Conservation (phyloP, 2,888 invertebrate species). For the Platycheirus rosarum region DNA sequence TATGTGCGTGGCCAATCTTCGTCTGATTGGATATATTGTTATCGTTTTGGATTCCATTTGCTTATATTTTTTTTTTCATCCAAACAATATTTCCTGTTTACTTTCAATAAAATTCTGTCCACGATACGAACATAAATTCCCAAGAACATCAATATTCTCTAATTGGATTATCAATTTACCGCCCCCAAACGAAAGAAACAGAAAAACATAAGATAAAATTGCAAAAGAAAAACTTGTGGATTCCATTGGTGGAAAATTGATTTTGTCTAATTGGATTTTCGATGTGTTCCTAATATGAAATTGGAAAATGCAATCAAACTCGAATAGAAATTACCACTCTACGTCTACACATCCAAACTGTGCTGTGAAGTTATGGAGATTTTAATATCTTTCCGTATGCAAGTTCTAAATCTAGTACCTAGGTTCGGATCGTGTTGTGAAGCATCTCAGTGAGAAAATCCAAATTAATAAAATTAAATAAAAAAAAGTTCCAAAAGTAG, state of each 20-base stretch:
- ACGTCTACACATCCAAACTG: background rate
- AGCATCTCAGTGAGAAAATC: constrained; percentile 7
- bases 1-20: constrained; percentile 62
- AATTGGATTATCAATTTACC: constrained; percentile 61
- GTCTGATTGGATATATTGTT: constrained; percentile 58
- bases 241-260: constrained; percentile 57
- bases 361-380: background rate
- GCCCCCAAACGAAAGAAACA: constrained; percentile 37
- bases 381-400: constrained; percentile 12
- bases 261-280: constrained; percentile 67
- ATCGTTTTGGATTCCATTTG: constrained; percentile 46
- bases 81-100: constrained; percentile 57
- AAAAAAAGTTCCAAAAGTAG: constrained; percentile 10
- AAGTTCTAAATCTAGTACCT: constrained; percentile 5
- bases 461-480: constrained; percentile 13
- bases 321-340: constrained; percentile 24
- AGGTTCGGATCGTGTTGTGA: constrained; percentile 20
- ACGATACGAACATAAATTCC: background rate
- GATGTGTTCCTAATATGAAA: constrained; percentile 49
- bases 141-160: constrained; percentile 53
- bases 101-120: constrained; percentile 4
- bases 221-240: constrained; percentile 65
- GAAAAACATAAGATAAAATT: constrained; percentile 41
- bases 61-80: constrained; percentile 41
- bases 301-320: constrained; percentile 30